Evolutionary conservation across 2,888 invertebrate genomes (phyloP), one percentile per base, ranked within the genome.

Genomic region (Mystacides longicornis): DNA sequence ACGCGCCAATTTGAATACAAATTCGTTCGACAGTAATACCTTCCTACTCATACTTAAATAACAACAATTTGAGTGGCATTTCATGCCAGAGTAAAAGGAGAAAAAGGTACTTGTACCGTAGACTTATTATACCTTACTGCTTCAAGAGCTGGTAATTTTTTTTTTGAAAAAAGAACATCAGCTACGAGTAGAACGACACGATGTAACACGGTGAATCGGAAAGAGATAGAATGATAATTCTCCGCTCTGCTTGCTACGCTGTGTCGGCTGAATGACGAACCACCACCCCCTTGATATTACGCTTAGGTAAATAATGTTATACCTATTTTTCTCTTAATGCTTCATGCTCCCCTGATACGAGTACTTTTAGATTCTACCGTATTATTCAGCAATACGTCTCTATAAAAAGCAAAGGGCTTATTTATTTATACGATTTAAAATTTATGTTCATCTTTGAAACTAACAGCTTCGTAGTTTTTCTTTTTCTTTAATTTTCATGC

Each of bases 311-410:
- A 37, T 37, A 37, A 3, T 37, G 16, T 37, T 3, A 14, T 37
- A 37, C 37, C 42, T 22, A 20, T 43, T 37, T 52, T 23, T 46
- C 22, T 50, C 37, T 47, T 47, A 55, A 51, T 46, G 54, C 45
- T 45, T 45, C 42, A 22, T 33, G 9, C 43, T 51, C 55, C 48
- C 55, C 23, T n/a, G 33, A 45, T 33, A 47, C 42, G 27, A n/a
- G n/a, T n/a, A n/a, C n/a, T n/a, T n/a, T n/a, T n/a, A n/a, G n/a
- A n/a, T n/a, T n/a, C n/a, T n/a, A n/a, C n/a, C n/a, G n/a, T n/a
- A n/a, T n/a, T n/a, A n/a, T n/a, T n/a, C n/a, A n/a, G n/a, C n/a
- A n/a, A n/a, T n/a, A n/a, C n/a, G n/a, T n/a, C n/a, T n/a, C n/a
- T n/a, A n/a, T n/a, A n/a, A n/a, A n/a, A n/a, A n/a, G n/a, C n/a